These are phyloP conservation scores for Tetraneura akinire DNA, from an alignment of 1,140 invertebrate genomes.

Conservation along the genomic window DNA sequence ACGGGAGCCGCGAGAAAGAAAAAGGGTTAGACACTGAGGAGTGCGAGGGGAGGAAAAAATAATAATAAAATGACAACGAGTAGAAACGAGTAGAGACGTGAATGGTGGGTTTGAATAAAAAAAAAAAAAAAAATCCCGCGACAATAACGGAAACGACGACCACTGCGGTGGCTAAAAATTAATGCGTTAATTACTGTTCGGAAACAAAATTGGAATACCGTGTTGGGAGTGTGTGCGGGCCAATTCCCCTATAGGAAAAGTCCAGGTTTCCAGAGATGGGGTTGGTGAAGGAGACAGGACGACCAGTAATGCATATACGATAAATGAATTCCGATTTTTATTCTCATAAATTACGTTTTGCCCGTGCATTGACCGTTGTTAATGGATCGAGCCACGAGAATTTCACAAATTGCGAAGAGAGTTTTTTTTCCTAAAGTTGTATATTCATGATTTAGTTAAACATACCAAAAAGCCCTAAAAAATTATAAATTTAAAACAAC, in stretches of 20 bases:
- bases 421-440: neutral
- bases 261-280: neutral
- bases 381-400: slow-evolving; percentile 15
- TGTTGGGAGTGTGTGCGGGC: slow-evolving; percentile 39
- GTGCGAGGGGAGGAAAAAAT: slow-evolving; percentile 4
- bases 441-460: no score
- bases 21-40: slow-evolving; percentile 27
- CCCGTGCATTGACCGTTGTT: neutral
- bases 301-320: neutral
- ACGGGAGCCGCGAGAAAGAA: slow-evolving; percentile 42
- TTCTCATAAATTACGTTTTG: slow-evolving; percentile 36
- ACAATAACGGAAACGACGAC: slow-evolving; percentile 13
- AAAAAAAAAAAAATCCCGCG: slow-evolving; percentile 25
- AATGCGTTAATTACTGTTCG: slow-evolving; percentile 50
- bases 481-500: no score
- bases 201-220: slow-evolving; percentile 50
- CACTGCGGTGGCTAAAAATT: slow-evolving; percentile 46
- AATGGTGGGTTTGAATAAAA: neutral
- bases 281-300: slow-evolving; percentile 1
- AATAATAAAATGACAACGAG: slow-evolving; percentile 6
- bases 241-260: slow-evolving; percentile 33
- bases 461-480: no score
- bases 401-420: neutral
- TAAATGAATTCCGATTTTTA: slow-evolving; percentile 6
- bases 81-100: neutral